Conservation (phyloP, 2,113 vertebrate species). For the Calidris pygmaea region DNA sequence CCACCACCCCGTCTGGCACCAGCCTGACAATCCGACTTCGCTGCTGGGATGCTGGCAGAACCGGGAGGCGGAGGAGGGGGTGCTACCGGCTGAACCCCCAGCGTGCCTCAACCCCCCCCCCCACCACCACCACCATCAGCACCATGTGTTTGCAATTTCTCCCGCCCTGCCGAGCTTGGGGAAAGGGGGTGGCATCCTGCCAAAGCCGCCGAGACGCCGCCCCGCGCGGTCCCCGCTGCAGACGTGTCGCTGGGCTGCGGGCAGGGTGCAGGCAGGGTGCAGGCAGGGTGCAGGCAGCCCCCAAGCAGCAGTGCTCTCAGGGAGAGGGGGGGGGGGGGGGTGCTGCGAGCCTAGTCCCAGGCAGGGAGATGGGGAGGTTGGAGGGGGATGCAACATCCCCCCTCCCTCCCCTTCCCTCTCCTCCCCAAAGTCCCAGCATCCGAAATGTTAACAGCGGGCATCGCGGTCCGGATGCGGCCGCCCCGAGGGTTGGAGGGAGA, state of each 20-base stretch:
- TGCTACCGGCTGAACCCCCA: not conserved
- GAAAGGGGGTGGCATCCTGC: not conserved
- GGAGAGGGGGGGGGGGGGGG: not conserved
- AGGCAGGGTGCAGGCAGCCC: not conserved
- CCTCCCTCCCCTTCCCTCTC: too few species aligned
- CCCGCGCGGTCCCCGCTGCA: not conserved
- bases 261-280: not conserved
- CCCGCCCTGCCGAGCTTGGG: not conserved
- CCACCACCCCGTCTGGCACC: not conserved
- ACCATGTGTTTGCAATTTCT: not conserved
- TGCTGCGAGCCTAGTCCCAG: not conserved
- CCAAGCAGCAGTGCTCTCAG: not conserved
- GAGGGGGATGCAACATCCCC: not conserved
- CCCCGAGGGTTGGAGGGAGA: not conserved
- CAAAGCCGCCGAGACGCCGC: not conserved
- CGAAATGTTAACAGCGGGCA: not conserved
- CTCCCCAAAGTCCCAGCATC: not conserved
- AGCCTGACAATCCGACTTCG: rapidly evolving
- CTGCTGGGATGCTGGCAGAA: not conserved
- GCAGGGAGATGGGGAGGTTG: too few species aligned
- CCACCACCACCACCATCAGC: not conserved
- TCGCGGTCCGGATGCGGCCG: not conserved
- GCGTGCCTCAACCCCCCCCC: rapidly evolving
- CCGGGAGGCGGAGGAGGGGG: too few species aligned
- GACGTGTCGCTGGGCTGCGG: not conserved